Evolutionary conservation across 53 echinoderm and acorn worm species (phyloP), one percentile per base, ranked within the genome.

Genomic region (Holothuria scabra): DNA sequence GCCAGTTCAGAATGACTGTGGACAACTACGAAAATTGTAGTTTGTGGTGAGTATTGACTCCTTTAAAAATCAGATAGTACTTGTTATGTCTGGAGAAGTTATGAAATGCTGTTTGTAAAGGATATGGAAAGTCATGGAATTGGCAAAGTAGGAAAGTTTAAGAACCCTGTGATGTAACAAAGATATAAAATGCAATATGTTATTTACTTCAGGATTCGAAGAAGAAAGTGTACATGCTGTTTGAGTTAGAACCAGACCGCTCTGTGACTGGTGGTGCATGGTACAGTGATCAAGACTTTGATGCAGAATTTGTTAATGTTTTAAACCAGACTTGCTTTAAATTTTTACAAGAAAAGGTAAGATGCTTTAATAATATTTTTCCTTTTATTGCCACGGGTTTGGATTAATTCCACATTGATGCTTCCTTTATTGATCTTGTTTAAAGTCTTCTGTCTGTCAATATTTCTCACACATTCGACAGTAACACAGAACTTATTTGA

Each of bases 251-350:
- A 60, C 97, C 97, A 44, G 94, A 97, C 37, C 87, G 94, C 2
- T 93, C 94, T 2, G 97, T 97, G 30, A 97, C 97, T 19, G 97
- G 97, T 24, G 97, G 97, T 38, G 94, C 97, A 6, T 97, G 97
- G 97, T 97, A 97, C 86, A 97, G 97, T 59, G 97, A 97, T 79
- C 97, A 97, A 65, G 97, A 97, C 66, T 97, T 97, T 65, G 97
- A 97, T 84, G 90, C 94, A 28, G 97, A 97, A 74, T 97, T 97
- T 90, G 97, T 97, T 0, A 91, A 97, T 34, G 96, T 97, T 33
- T 86, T 97, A 13, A 97, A 97, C 59, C 97, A 97, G 55, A 94
- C 92, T 86, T 97, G 97, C 44, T 97, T 76, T 55, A 97, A 97
- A 74, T 97, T 94, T 76, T 87, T 97, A 25, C 93, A 90, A 70